Percentiles rank a stretch among this genome's conserved stretches.
Conservation (phyloP, 1,140 invertebrate genomes). For the Phymastichus coffea region DNA sequence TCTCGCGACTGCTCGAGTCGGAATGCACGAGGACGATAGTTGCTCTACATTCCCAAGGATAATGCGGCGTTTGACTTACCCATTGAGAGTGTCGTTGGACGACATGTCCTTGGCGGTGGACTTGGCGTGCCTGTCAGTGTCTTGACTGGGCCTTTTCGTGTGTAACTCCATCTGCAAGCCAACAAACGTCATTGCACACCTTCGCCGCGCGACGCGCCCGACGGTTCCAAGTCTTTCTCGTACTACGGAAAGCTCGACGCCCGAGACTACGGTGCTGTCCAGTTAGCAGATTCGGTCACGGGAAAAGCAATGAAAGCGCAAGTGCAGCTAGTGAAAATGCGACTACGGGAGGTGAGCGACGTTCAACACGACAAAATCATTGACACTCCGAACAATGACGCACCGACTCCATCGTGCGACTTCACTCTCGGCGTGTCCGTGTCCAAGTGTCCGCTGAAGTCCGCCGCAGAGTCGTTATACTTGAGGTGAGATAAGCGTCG, state of each 20-base stretch:
- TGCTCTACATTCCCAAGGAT: no score
- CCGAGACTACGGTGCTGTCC: no score
- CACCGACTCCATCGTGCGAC: slow-evolving; percentile 26
- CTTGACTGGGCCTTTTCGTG: slow-evolving; percentile 34
- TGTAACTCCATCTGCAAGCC: slow-evolving; percentile 53
- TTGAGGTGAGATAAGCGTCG: slow-evolving; percentile 4
- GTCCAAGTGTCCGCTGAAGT: not conserved
- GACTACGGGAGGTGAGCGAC: no score
- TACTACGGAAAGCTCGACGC: no score
- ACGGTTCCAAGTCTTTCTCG: not conserved
- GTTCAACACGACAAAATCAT: no score
- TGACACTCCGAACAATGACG: no score
- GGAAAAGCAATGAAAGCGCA: not conserved
- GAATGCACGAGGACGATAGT: no score
- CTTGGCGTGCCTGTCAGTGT: slow-evolving; percentile 32
- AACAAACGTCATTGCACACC: no score
- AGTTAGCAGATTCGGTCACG: no score
- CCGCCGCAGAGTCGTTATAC: not conserved
- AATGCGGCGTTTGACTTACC: no score
- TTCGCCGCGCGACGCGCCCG: not conserved
- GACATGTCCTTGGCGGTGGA: not conserved
- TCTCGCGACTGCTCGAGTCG: no score
- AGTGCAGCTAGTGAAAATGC: not conserved
- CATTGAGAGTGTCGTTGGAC: slow-evolving; percentile 1
- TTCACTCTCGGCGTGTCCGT: not conserved